Conservation (phyloP, 2,113 vertebrate genomes). For the Mystacornis crossleyi region DNA sequence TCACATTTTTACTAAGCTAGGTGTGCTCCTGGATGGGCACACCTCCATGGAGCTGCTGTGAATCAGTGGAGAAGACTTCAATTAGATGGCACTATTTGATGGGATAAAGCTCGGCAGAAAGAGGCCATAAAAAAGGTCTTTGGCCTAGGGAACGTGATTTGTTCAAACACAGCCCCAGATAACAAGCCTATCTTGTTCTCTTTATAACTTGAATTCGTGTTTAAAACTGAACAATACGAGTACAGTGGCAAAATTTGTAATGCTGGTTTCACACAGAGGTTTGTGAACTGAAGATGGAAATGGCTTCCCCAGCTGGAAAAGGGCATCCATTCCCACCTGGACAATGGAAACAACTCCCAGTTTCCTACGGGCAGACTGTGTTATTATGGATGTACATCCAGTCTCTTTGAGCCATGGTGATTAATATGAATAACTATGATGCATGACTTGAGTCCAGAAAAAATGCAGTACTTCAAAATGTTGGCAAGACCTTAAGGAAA, state of each 20-base stretch:
- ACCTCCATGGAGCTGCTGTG: neutral
- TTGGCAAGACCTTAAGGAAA: constrained; percentile 2
- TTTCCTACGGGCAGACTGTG: neutral
- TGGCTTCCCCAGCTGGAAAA: neutral
- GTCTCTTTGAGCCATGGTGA: neutral
- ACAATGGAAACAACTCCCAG: neutral
- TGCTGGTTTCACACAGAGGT: neutral
- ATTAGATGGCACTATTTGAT: neutral
- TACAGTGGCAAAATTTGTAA: neutral
- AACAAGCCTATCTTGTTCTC: neutral
- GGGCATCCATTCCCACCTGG: neutral
- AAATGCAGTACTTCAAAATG: constrained; percentile 19
- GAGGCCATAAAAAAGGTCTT: neutral
- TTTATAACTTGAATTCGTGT: neutral
- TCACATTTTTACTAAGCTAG: neutral
- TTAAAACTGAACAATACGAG: neutral
- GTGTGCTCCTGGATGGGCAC: neutral
- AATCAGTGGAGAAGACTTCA: neutral
- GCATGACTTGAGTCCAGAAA: neutral
- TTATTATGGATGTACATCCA: neutral
- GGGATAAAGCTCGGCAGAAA: neutral
- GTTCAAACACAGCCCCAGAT: neutral
- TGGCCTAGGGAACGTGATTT: neutral
- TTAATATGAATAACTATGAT: neutral
- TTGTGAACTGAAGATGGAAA: neutral